Conservation (phyloP, 64 coral and sea anemone species). For the Montipora cactus region DNA sequence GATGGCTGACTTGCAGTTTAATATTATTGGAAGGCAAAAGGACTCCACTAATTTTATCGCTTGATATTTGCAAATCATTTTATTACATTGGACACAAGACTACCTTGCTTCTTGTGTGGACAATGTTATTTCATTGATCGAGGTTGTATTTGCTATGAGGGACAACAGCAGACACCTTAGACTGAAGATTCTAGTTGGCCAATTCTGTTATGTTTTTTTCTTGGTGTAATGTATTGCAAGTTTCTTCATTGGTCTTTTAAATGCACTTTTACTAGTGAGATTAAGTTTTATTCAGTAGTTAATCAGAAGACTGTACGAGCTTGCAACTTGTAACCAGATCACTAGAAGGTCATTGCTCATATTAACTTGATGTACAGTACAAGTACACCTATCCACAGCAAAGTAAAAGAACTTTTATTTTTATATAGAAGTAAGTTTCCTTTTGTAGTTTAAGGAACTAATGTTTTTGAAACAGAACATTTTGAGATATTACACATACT, state of each 20-base stretch:
- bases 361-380: background rate
- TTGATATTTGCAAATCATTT: background rate
- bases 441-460: background rate
- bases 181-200: background rate
- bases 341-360: background rate
- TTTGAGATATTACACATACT: background rate
- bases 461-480: background rate
- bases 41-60: background rate
- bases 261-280: background rate
- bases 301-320: background rate
- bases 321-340: background rate
- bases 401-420: background rate
- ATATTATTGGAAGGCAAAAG: background rate
- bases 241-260: no score
- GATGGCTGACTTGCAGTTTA: background rate
- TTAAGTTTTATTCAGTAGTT: background rate
- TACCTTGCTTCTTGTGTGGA: background rate
- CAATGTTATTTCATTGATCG: no score
- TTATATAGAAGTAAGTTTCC: background rate
- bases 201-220: background rate
- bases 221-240: background rate
- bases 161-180: no score
- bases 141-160: no score
- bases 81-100: background rate
- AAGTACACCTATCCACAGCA: background rate